phyloP scores from a whole-genome alignment of 2,888 invertebrate genomes.

The Endomychus coccineus region DNA sequence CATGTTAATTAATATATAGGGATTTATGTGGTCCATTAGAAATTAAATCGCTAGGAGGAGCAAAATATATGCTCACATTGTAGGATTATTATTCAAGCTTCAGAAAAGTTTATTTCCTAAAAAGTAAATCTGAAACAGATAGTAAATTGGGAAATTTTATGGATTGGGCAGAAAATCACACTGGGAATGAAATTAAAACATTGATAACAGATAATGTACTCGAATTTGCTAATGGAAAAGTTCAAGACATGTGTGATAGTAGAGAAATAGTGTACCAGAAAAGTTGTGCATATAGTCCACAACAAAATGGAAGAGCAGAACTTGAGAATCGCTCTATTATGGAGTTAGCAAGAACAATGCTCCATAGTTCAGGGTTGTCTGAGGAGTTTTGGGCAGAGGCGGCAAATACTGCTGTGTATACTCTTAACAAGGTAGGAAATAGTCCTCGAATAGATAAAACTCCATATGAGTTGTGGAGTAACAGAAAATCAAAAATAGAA shows the following conservation, averaged over 20 bases:
- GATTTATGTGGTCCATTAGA: conserved; percentile 18
- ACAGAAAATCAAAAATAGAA: conserved; percentile 30
- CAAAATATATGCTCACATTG: conserved; percentile 17
- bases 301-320: conserved; percentile 37
- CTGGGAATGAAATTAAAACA: conserved; percentile 24
- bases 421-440: conserved; percentile 21
- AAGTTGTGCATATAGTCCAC: conserved; percentile 26
- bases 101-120: conserved; percentile 20
- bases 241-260: conserved; percentile 20
- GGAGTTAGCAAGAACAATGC: conserved; percentile 30
- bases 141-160: conserved; percentile 21
- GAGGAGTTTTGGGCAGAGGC: conserved; percentile 33
- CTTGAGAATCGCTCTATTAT: conserved; percentile 27
- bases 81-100: conserved; percentile 24
- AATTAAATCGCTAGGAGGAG: conserved; percentile 13
- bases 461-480: conserved; percentile 35
- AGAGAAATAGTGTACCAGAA: conserved; percentile 21
- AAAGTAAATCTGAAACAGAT: no score
- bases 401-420: conserved; percentile 22
- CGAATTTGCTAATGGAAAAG: conserved; percentile 28
- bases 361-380: conserved; percentile 16
- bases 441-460: conserved; percentile 22
- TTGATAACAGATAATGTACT: conserved; percentile 28
- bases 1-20: conserved; percentile 11
- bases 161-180: conserved; percentile 24